A percentile compares a stretch with the other conserved stretches of the same genome.
phyloP scores from a whole-genome alignment of 2,113 vertebrate genomes.

The Motacilla alba region DNA sequence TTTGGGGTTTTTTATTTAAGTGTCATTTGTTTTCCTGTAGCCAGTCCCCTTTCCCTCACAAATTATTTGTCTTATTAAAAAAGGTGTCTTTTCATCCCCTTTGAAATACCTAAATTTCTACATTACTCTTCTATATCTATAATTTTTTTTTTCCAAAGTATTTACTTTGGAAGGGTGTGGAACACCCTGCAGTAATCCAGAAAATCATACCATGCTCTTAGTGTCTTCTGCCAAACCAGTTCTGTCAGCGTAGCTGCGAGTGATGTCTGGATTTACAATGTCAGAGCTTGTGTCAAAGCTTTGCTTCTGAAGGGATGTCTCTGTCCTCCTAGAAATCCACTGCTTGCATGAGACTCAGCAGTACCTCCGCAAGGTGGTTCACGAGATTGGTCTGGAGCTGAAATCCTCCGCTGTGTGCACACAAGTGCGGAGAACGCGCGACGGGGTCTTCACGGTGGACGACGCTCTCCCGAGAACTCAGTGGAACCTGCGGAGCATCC shows the following conservation, averaged over 20 bases:
- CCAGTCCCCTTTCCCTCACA: neutral
- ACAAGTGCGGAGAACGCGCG: conserved; percentile 81
- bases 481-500: conserved; percentile 80
- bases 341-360: conserved; percentile 91
- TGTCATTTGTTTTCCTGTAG: neutral
- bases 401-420: conserved; percentile 84
- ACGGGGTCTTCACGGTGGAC: conserved; percentile 81
- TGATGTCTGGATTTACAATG: neutral
- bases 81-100: neutral
- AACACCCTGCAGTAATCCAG: neutral
- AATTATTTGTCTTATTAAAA: neutral
- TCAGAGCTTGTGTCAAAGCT: neutral
- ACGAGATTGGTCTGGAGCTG: conserved; percentile 91
- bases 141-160: neutral
- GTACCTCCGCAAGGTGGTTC: conserved; percentile 86
- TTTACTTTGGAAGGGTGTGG: neutral
- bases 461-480: conserved; percentile 79
- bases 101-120: neutral
- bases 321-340: conserved; percentile 80
- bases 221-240: neutral
- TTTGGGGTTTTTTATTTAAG: neutral
- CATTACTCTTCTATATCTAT: neutral
- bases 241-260: neutral
- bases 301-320: neutral
- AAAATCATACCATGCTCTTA: neutral